A percentile compares a stretch with the other conserved stretches of the same genome.
These are phyloP conservation scores for Mactromeris polynyma DNA, from an alignment of 2,888 invertebrate genomes.

Conservation along the genomic window DNA sequence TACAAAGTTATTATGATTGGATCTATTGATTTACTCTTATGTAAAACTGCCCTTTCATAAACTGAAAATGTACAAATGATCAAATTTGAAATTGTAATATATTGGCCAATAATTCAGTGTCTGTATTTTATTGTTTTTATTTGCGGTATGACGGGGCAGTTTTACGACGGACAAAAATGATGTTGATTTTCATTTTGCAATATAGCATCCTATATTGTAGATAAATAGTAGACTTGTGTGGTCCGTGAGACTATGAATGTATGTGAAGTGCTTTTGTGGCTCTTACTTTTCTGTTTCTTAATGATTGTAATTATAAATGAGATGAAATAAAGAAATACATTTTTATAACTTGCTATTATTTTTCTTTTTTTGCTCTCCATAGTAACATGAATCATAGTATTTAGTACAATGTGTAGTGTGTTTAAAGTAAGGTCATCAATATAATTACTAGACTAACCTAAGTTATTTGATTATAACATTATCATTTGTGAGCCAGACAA, in stretches of 20 bases:
- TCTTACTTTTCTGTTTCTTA: not conserved
- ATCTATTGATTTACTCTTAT: not conserved
- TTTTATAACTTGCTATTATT: not conserved
- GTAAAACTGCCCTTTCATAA: not conserved
- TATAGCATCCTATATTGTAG: not conserved
- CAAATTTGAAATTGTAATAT: not conserved
- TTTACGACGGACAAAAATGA: not conserved
- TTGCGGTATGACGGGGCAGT: not conserved
- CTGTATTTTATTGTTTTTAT: not conserved
- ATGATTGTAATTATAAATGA: not conserved
- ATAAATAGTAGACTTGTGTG: not conserved
- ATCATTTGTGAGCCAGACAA: too few species aligned
- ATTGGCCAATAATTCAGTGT: not conserved
- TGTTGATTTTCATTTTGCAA: not conserved
- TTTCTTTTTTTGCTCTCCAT: too few species aligned
- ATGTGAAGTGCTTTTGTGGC: not conserved
- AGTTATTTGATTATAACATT: too few species aligned
- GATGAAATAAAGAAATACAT: conserved; percentile 7
- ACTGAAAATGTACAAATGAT: not conserved
- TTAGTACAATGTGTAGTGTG: too few species aligned
- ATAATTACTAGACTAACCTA: too few species aligned
- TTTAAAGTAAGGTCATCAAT: too few species aligned
- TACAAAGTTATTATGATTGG: not conserved
- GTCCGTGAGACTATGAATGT: not conserved
- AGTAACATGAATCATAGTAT: too few species aligned